Evolutionary conservation across 2,797 vertebrate species (phyloP), one percentile per base, ranked within the genome.

Genomic region (Molossus molossus): DNA sequence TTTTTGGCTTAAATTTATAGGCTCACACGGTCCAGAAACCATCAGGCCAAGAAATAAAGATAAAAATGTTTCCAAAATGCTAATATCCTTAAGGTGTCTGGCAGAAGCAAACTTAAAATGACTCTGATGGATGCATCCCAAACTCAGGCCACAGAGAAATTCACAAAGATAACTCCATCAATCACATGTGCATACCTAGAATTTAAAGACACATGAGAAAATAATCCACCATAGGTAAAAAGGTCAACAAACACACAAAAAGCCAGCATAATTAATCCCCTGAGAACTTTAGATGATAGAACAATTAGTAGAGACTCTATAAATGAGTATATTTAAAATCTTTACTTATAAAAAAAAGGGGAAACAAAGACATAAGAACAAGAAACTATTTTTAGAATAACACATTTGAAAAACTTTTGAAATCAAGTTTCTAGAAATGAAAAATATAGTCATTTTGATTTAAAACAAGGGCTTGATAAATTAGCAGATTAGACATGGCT

Each of bases 11-110:
- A 86, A 82, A 87, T 79, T 83, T 86, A 90, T 9, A 89, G 23
- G 9, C 15, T 94, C 53, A 53, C 5, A 25, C 3, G 12, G 8
- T 45, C 50, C 76, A 91, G 60, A 96, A 87, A 89, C 10, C 29
- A 83, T 75, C 37, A 57, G 72, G 82, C 37, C 65, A 80, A 75
- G 17, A 91, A 93, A 79, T 79, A 57, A 89, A 83, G n/a, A 88
- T 65, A 11, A 81, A 96, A 94, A 84, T 84, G 9, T 80, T 95
- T 93, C 62, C 67, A 90, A 82, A 93, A 90, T n/a, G 60, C 20
- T 81, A 75, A 81, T n/a, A 70, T 58, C 23, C 65, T 81, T 85
- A 77, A 80, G 53, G 25, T 81, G 5, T 27, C 55, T 90, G 58
- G 6, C 37, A 81, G 67, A 81, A 93, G 48, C 25, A 85, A 90